Percentiles rank a stretch among this genome's conserved stretches.
Evolutionary conservation across 1,140 invertebrate species (phyloP).

Genomic region (Heliconius eleuchia): DNA sequence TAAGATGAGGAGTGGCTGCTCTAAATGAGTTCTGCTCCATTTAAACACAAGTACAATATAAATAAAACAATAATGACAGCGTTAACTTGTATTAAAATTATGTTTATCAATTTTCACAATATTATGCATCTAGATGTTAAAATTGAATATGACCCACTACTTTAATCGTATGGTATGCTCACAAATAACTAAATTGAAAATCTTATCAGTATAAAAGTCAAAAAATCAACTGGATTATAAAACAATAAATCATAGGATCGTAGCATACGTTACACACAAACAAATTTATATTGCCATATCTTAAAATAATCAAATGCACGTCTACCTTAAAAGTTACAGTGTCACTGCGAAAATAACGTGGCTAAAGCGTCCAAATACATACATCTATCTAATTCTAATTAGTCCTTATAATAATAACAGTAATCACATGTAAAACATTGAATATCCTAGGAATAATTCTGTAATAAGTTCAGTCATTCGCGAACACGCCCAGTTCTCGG

Average conservation of each 20-base stretch:
- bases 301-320: slow-evolving; percentile 48
- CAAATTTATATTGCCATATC: slow-evolving; percentile 20
- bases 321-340: slow-evolving; percentile 42
- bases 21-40: slow-evolving; percentile 16
- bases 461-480: slow-evolving; percentile 62
- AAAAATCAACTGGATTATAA: background rate
- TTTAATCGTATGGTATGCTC: background rate
- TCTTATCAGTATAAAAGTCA: background rate
- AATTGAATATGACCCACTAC: slow-evolving; percentile 29
- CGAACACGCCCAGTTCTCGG: slow-evolving; percentile 50
- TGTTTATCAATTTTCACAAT: slow-evolving; percentile 41
- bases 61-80: slow-evolving; percentile 46
- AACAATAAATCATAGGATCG: slow-evolving; percentile 1
- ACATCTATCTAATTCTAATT: slow-evolving; percentile 65
- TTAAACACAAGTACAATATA: slow-evolving; percentile 20
- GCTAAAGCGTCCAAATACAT: slow-evolving; percentile 55
- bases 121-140: slow-evolving; percentile 25
- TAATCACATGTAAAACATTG: slow-evolving; percentile 68
- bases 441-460: slow-evolving; percentile 58
- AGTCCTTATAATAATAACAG: slow-evolving; percentile 57
- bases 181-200: slow-evolving; percentile 1
- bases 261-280: slow-evolving; percentile 7
- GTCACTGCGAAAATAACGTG: slow-evolving; percentile 56
- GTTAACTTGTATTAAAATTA: slow-evolving; percentile 56
- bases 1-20: slow-evolving; percentile 30